phyloP scores from a whole-genome alignment of 1,140 invertebrate genomes.

The Chymomyza costata region DNA sequence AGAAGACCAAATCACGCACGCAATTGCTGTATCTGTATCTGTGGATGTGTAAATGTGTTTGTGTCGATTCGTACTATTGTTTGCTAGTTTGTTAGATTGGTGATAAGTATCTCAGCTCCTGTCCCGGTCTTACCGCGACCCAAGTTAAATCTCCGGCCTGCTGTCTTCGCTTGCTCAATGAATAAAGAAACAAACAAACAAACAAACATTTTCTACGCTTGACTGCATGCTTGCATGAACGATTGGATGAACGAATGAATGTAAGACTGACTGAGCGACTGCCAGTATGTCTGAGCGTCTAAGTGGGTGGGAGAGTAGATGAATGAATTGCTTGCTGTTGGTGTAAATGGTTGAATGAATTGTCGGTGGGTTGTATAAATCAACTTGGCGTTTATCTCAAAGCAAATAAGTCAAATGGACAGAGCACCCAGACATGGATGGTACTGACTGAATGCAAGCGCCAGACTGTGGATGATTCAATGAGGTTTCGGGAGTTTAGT shows the following conservation, averaged over 20 bases:
- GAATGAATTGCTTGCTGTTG: constrained; percentile 21
- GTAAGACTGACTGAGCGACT: constrained; percentile 14
- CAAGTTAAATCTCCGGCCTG: background rate
- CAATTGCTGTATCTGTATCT: no score
- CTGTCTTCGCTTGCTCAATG: constrained; percentile 56
- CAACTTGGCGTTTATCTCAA: constrained; percentile 72
- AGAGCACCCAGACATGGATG: constrained; percentile 34
- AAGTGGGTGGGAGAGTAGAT: no score
- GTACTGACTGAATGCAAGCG: background rate
- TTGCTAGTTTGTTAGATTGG: constrained; percentile 58
- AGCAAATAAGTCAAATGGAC: constrained; percentile 71
- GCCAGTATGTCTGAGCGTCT: constrained; percentile 15
- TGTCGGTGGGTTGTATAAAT: constrained; percentile 71
- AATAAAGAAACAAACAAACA: constrained; percentile 64
- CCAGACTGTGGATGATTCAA: no score
- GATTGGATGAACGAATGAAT: constrained; percentile 23
- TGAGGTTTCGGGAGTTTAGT: constrained; percentile 26
- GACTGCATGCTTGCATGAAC: constrained; percentile 60
- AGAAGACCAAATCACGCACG: background rate
- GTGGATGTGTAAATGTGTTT: no score
- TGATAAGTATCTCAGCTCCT: constrained; percentile 36
- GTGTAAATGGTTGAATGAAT: constrained; percentile 70
- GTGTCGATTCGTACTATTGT: constrained; percentile 43
- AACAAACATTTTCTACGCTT: constrained; percentile 68
- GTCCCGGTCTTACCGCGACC: background rate